These are phyloP conservation scores for Oceanodroma tethys DNA, from an alignment of 2,113 vertebrate species.

Conservation along the genomic window DNA sequence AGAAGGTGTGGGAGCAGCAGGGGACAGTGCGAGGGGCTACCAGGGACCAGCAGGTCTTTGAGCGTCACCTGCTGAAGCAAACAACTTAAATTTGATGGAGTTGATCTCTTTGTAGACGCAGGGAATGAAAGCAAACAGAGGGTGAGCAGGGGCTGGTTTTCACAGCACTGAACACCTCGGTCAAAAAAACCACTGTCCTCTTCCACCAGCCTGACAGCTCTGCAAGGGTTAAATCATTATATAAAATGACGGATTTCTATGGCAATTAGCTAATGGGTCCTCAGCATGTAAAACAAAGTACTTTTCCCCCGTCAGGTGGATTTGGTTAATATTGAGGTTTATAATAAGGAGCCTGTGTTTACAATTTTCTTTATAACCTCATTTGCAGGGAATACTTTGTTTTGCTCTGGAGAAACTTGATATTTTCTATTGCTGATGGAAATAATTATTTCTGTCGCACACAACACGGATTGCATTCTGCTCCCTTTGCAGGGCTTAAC, in stretches of 20 bases:
- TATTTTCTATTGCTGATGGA: not conserved
- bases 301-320: not conserved
- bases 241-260: not conserved
- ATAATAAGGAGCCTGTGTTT: not conserved
- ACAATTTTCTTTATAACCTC: constrained; percentile 45
- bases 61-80: not conserved
- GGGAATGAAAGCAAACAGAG: not conserved
- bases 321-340: constrained; percentile 13
- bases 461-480: accelerated
- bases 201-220: not conserved
- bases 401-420: constrained; percentile 45
- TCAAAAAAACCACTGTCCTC: not conserved
- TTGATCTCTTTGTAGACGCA: not conserved
- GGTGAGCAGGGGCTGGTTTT: not conserved
- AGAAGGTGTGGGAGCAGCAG: not conserved
- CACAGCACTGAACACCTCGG: not conserved
- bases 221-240: not conserved
- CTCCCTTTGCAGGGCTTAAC: not conserved
- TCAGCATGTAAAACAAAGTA: not conserved
- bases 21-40: accelerated
- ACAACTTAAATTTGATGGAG: not conserved
- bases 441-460: not conserved
- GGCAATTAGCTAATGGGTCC: constrained; percentile 70
- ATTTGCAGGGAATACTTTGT: constrained; percentile 39
- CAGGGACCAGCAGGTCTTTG: not conserved